A percentile compares a stretch with the other conserved stretches of the same genome.
Evolutionary conservation across 2,113 vertebrate species (phyloP).

Genomic region (Rissa tridactyla): DNA sequence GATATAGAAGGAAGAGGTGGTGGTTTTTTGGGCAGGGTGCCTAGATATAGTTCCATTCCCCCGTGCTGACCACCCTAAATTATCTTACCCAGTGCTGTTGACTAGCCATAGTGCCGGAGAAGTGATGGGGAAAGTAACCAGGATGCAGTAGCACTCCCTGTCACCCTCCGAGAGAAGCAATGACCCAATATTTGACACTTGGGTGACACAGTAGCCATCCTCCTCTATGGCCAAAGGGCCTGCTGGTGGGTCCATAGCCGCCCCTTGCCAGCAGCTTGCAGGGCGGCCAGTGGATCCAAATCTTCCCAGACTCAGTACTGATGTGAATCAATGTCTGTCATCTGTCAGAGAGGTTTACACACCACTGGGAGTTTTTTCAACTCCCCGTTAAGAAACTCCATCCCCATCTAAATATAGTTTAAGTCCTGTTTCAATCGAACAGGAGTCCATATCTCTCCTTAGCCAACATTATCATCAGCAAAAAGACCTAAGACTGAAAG

Average conservation of each 20-base stretch:
- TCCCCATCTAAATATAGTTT: background rate
- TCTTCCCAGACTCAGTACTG: accelerated
- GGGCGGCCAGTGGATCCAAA: background rate
- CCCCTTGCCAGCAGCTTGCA: background rate
- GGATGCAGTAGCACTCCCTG: background rate
- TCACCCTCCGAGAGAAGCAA: background rate
- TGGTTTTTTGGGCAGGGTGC: background rate
- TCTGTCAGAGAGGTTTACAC: background rate
- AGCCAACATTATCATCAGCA: background rate
- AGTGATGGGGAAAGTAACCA: too few species aligned
- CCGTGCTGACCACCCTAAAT: background rate
- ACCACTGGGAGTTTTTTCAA: background rate
- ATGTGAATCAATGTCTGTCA: background rate
- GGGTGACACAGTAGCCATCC: background rate
- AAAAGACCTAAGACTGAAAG: background rate
- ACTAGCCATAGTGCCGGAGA: background rate
- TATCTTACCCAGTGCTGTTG: too few species aligned
- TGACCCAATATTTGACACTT: accelerated
- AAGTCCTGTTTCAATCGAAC: background rate
- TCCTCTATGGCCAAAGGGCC: background rate
- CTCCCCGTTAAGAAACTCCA: background rate
- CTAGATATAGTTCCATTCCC: background rate
- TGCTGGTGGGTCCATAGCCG: background rate
- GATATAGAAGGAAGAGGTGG: background rate
- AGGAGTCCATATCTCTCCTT: background rate